Evolutionary conservation across 2,888 invertebrate species (phyloP).

Genomic region (Tenthredo notha): DNA sequence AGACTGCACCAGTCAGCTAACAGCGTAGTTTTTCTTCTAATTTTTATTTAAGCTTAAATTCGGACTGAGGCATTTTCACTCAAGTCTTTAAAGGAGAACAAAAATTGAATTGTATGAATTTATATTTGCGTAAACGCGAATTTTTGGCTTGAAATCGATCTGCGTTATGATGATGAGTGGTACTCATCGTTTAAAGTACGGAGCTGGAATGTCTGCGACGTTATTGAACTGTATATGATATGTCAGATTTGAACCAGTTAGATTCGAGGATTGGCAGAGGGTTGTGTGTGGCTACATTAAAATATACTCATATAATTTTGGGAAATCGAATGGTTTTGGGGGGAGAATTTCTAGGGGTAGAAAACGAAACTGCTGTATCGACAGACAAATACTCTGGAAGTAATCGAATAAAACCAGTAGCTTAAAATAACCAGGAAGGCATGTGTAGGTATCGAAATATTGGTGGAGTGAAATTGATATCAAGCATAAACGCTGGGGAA

Average conservation of each 20-base stretch:
- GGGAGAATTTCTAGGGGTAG: neutral
- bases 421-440: conserved; percentile 25
- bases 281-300: neutral
- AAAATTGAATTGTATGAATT: neutral
- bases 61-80: neutral
- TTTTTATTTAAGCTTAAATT: neutral
- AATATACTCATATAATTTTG: neutral
- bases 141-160: neutral
- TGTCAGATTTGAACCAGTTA: neutral
- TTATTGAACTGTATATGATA: neutral
- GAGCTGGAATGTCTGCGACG: neutral
- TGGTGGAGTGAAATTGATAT: conserved; percentile 65
- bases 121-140: neutral
- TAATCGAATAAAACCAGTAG: conserved; percentile 40
- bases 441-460: conserved; percentile 60
- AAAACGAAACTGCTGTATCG: neutral
- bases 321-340: neutral
- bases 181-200: neutral
- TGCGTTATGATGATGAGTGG: neutral
- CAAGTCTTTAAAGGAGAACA: neutral
- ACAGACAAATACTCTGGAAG: neutral
- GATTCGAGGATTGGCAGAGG: neutral
- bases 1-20: neutral
- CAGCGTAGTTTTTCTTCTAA: neutral
- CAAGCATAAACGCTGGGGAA: conserved; percentile 63